Evolutionary conservation across 2,113 vertebrate genomes (phyloP).

Genomic region (Dinomys branickii): DNA sequence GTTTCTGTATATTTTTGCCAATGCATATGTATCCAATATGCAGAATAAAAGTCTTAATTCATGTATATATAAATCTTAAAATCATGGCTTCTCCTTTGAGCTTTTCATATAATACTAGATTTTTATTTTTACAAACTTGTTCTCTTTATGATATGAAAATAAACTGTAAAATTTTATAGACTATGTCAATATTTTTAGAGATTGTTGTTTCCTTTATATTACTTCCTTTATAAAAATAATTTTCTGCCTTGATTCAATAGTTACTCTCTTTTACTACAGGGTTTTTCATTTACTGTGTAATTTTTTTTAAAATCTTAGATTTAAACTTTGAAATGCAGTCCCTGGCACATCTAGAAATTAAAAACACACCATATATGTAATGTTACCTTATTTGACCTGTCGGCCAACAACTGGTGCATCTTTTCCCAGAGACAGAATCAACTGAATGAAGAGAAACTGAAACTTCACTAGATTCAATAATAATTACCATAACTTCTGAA

Average conservation of each 20-base stretch:
- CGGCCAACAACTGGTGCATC: slow-evolving; percentile 29
- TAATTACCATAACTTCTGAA: neutral
- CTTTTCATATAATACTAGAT: slow-evolving; percentile 51
- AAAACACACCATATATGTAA: neutral
- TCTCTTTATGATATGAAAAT: slow-evolving; percentile 57
- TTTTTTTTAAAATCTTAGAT: neutral
- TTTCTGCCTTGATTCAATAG: slow-evolving; percentile 73
- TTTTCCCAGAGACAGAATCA: neutral
- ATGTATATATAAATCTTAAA: slow-evolving; percentile 53
- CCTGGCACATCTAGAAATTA: neutral
- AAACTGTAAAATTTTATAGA: slow-evolving; percentile 79
- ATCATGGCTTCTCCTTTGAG: slow-evolving; percentile 33
- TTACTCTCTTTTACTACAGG: slow-evolving; percentile 50
- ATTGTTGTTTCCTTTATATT: slow-evolving; percentile 69
- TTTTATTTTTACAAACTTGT: slow-evolving; percentile 63
- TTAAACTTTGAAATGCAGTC: neutral
- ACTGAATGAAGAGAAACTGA: slow-evolving; percentile 14
- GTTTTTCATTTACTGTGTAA: neutral
- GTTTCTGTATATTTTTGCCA: neutral
- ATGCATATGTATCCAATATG: slow-evolving; percentile 53
- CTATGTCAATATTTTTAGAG: slow-evolving; percentile 67
- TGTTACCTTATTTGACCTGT: slow-evolving; percentile 32
- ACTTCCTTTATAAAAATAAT: slow-evolving; percentile 80
- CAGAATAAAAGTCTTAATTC: slow-evolving; percentile 57
- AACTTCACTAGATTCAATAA: neutral